Evolutionary conservation across 2,888 invertebrate genomes (phyloP), one percentile per base, ranked within the genome.

Genomic region (Barypeithes pellucidus): DNA sequence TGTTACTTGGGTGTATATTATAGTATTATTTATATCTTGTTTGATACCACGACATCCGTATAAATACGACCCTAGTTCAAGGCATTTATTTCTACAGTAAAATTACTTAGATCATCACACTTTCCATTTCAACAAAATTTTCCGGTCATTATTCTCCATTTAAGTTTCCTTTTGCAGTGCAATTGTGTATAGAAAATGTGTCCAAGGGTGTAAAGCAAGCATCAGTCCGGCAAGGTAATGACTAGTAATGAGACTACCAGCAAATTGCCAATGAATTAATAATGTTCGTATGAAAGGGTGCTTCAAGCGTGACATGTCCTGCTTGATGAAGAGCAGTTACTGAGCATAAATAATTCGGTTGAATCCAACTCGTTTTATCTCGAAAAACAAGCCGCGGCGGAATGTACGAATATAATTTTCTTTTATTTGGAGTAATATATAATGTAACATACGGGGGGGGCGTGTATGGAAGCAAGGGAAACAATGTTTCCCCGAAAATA

Each of bases 241-340:
- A 73, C 69, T 73, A 69, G 66, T 73, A 73, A 73, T 73, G 69
- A 69, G 61, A 8, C 65, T 52, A 22, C 52, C 54, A 69, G 69
- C 73, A 73, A 73, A 73, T 73, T 73, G 73, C 73, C 59, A 50
- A 45, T 73, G 73, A 69, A 73, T 73, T 69, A 73, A 45, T 73
- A 73, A 73, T 69, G 73, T 24, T 8, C 61, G 59, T 69, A 73
- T 73, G 66, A 69, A 73, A 73, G 73, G 73, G 69, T 69, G 69
- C 65, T 69, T 73, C 69, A 73, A 73, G 73, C 66, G 66, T 62
- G 69, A 68, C 68, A 73, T 65, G 59, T 73, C 68, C 65, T 65
- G 63, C 73, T 73, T 73, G 68, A 69, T 73, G 73, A 60, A 73
- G 68, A 59, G 47, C 65, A 63, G 65, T 57, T 65, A 68, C 68